Conservation (phyloP, 2,797 vertebrate genomes). For the Parauchenoglanis ngamensis region DNA sequence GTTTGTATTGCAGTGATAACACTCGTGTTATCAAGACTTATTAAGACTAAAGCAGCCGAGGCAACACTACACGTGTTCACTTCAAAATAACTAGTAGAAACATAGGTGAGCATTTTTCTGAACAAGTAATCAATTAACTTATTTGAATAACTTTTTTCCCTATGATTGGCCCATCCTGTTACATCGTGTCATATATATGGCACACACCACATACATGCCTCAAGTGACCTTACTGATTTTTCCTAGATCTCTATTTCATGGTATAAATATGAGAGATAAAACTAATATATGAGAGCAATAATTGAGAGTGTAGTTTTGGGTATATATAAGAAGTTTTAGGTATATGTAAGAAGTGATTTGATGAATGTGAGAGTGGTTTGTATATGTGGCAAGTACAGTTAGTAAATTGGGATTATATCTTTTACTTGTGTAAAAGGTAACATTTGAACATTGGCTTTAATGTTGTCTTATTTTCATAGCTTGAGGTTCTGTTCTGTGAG, state of each 20-base stretch:
- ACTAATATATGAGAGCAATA: not conserved
- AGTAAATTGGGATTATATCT: not conserved
- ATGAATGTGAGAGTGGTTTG: not conserved
- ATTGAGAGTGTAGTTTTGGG: not conserved
- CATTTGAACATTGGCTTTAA: not conserved
- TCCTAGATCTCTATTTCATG: not conserved
- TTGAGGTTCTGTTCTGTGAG: conserved; percentile 3
- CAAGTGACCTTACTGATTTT: not conserved
- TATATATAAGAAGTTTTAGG: not conserved
- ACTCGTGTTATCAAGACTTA: not conserved
- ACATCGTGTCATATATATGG: not conserved
- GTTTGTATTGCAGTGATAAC: not conserved
- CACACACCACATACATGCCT: not conserved
- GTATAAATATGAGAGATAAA: not conserved
- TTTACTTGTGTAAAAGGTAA: not conserved
- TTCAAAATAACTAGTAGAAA: not conserved
- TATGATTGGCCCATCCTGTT: not conserved
- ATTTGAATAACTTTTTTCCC: not conserved
- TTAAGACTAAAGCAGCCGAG: not conserved
- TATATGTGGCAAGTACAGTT: not conserved
- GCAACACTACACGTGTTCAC: not conserved
- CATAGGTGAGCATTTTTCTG: not conserved
- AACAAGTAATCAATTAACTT: not conserved
- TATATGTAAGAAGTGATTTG: not conserved
- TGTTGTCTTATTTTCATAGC: not conserved